Evolutionary conservation across 2,888 invertebrate species (phyloP).

Genomic region (Hymenopus coronatus): DNA sequence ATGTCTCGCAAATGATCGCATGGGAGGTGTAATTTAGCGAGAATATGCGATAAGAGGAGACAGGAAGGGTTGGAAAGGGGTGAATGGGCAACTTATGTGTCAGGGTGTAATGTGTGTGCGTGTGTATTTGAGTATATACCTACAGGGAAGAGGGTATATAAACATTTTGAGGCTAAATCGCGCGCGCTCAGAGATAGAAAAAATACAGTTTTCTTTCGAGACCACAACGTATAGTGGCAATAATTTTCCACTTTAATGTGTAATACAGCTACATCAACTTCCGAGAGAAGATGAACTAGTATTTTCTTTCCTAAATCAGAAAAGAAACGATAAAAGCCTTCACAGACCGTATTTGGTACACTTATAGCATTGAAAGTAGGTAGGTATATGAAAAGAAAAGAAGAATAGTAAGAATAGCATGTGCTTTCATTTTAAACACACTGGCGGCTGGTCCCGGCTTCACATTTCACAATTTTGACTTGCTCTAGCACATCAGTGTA

Average conservation of each 20-base stretch:
- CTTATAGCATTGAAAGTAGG: no score
- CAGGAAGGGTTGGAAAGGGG: constrained; percentile 15
- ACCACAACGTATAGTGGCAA: background rate
- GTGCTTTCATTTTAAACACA: no score
- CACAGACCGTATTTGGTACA: no score
- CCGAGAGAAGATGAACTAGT: background rate
- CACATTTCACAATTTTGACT: no score
- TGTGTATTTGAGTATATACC: background rate
- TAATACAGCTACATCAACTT: background rate
- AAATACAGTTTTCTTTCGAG: background rate
- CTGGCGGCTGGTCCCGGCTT: no score
- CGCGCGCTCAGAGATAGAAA: background rate
- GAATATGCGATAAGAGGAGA: constrained; percentile 28
- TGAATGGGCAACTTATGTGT: constrained; percentile 8
- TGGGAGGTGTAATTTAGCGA: constrained; percentile 22
- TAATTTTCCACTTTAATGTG: background rate
- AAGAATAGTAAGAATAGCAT: no score
- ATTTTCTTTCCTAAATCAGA: background rate
- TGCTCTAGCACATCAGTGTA: no score
- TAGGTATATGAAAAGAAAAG: no score
- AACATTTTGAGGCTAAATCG: background rate
- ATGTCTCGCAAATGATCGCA: constrained; percentile 26
- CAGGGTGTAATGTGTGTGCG: background rate
- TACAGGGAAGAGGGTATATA: background rate
- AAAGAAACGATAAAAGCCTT: no score